A percentile compares a stretch with the other conserved stretches of the same genome.
phyloP scores from a whole-genome alignment of 2,797 vertebrate genomes.

The Gambusia yucatana region DNA sequence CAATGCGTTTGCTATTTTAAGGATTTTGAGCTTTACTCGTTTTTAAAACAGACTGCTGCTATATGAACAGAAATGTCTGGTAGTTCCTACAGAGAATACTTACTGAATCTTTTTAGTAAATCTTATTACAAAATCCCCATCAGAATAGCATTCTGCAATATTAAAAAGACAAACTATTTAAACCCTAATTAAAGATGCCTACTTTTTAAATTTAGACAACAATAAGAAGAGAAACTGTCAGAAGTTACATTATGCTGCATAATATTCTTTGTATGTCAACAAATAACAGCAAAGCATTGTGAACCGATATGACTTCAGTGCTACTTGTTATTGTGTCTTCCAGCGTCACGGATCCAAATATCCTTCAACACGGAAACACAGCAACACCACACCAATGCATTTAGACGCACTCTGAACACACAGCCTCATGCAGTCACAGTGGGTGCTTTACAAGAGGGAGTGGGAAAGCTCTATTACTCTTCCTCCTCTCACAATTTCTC shows the following conservation, averaged over 20 bases:
- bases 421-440: slow-evolving; percentile 66
- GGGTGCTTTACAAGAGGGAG: slow-evolving; percentile 60
- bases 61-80: not conserved
- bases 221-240: not conserved
- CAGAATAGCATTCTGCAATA: not conserved
- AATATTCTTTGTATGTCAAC: not conserved
- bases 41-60: not conserved
- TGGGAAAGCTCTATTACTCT: slow-evolving; percentile 71
- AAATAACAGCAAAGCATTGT: slow-evolving; percentile 1
- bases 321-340: slow-evolving; percentile 26
- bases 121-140: not conserved
- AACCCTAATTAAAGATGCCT: not conserved
- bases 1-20: not conserved
- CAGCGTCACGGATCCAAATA: slow-evolving; percentile 33
- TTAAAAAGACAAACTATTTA: not conserved
- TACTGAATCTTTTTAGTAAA: not conserved
- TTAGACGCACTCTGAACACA: slow-evolving; percentile 28
- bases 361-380: slow-evolving; percentile 13
- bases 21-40: not conserved
- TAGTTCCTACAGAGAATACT: not conserved
- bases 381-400: slow-evolving; percentile 20
- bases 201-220: not conserved
- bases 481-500: slow-evolving; percentile 71
- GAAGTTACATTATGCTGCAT: not conserved
- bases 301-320: slow-evolving; percentile 27